Base-by-base conservation (phyloP, 2,888 invertebrate genomes). In the Ctenicera cuprea region DNA sequence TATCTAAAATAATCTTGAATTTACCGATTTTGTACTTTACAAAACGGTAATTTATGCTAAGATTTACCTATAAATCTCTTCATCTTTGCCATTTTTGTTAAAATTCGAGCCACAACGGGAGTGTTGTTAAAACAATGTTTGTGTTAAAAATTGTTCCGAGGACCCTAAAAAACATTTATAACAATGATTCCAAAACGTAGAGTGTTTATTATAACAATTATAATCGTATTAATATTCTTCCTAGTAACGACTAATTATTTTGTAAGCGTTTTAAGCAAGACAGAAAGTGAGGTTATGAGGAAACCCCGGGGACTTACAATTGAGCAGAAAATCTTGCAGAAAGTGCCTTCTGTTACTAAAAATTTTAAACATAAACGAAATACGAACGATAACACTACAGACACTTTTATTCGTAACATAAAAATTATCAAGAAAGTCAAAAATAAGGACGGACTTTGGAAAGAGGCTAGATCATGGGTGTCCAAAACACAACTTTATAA, bases 1-100 rank as follows among this genome's bases (percentile, higher is more conserved):
- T 96, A 88, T 97, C 97, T 94, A 81, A 8, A 87, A 52, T 52
- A 26, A 52, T 26, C 12, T 2, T 26, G 26, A n/a, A n/a, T n/a
- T n/a, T n/a, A n/a, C n/a, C n/a, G n/a, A n/a, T 26, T 26, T 26
- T 26, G 2, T 26, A 2, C 2, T 26, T 26, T 3, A 26, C 2
- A 26, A 26, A 26, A 26, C 26, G 26, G 2, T 26, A 26, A 26
- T 3, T 26, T 26, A 26, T 26, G 26, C 5, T 26, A 3, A 26
- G 5, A 3, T 26, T 83, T 84, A 88, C 89, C 89, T 71, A 89
- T 88, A 77, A 86, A 89, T 84, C 86, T 88, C 69, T 84, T 83
- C 33, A 87, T 3, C 38, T 83, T 77, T 63, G 83, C 76, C 88
- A 88, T 88, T 48, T 83, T 81, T 85, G 83, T 78, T 85, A 86